Conservation (phyloP, 1,140 invertebrate species). For the Lepidurus couesii region DNA sequence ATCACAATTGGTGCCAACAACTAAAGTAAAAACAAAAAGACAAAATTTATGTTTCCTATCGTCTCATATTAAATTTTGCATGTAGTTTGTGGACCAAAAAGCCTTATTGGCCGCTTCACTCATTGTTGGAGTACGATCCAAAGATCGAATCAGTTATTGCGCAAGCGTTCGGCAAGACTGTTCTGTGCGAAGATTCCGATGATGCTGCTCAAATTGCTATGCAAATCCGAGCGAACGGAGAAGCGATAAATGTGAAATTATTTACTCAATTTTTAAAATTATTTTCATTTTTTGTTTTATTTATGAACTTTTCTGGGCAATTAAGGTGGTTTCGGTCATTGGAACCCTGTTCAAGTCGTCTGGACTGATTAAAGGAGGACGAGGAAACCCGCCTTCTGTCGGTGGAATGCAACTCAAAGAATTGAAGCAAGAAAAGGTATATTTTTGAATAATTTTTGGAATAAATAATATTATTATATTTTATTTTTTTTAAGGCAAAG, state of each 20-base stretch:
- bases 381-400: not conserved
- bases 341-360: not conserved
- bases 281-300: not conserved
- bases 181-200: not conserved
- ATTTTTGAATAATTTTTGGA: not conserved
- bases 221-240: not conserved
- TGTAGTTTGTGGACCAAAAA: not conserved
- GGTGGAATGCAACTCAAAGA: not conserved
- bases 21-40: not conserved
- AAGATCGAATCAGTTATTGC: not conserved
- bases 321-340: not conserved
- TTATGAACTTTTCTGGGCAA: not conserved
- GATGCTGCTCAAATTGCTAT: not conserved
- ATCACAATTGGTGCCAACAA: not conserved
- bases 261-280: not conserved
- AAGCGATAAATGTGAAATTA: not conserved
- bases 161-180: not conserved
- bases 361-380: not conserved
- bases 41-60: not conserved
- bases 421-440: not conserved
- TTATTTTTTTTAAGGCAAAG: not conserved
- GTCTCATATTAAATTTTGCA: not conserved
- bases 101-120: not conserved
- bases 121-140: not conserved
- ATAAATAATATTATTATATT: not conserved